These are phyloP conservation scores for Ditylenchus weischeri DNA, from an alignment of 2,888 invertebrate species.

Conservation along the genomic window DNA sequence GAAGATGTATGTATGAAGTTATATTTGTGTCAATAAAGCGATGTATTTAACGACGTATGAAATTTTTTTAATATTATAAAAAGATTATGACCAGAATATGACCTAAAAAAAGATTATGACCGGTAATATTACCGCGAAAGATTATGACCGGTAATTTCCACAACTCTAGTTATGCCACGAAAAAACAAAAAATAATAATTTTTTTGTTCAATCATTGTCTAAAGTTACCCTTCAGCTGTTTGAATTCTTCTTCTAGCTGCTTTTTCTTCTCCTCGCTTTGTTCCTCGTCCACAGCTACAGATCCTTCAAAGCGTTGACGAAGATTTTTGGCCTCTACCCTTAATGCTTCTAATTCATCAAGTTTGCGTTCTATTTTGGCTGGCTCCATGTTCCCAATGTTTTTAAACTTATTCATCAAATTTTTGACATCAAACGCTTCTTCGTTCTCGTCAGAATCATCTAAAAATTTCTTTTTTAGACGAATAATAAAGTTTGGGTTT, in stretches of 20 bases:
- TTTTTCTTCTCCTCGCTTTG: slow-evolving; percentile 58
- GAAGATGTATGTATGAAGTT: too few relatives aligned
- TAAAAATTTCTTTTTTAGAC: slow-evolving; percentile 2
- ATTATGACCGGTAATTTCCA: too few relatives aligned
- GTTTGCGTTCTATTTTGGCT: slow-evolving; percentile 36
- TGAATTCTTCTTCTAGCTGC: slow-evolving; percentile 59
- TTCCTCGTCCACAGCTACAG: slow-evolving; percentile 58
- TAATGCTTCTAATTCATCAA: slow-evolving; percentile 43
- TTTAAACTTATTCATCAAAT: slow-evolving; percentile 59
- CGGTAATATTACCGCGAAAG: too few relatives aligned
- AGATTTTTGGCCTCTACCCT: slow-evolving; percentile 47
- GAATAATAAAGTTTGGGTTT: not conserved
- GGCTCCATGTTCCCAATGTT: slow-evolving; percentile 46
- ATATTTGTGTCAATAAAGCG: too few relatives aligned
- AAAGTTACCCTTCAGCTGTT: slow-evolving; percentile 50
- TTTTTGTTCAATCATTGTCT: not conserved
- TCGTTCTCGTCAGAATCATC: slow-evolving; percentile 40
- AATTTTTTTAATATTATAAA: too few relatives aligned
- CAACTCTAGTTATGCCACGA: too few relatives aligned
- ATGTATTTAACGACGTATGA: too few relatives aligned
- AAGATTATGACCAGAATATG: too few relatives aligned
- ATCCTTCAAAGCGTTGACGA: slow-evolving; percentile 59
- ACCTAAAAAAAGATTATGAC: too few relatives aligned
- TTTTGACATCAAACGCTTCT: slow-evolving; percentile 56
- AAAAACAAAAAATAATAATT: too few relatives aligned